Percentiles rank a stretch among this genome's conserved stretches.
Conservation (phyloP, 2,113 vertebrate species). For the Pachyramphus minor region DNA sequence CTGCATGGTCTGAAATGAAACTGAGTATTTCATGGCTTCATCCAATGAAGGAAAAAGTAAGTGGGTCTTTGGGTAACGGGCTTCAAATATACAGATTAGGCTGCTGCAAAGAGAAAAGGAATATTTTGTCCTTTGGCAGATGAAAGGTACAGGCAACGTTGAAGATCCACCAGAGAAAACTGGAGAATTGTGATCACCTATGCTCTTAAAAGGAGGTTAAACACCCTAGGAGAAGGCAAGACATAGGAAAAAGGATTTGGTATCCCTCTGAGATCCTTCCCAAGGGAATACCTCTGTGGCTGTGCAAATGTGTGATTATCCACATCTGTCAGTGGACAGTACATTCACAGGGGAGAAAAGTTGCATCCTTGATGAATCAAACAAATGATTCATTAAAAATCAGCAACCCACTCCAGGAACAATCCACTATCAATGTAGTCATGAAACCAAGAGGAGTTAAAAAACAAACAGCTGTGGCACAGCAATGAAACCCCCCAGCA, state of each 20-base stretch:
- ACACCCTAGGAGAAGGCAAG: neutral
- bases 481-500: neutral
- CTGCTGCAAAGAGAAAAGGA: neutral
- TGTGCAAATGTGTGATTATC: neutral
- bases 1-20: neutral
- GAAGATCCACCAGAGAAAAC: neutral
- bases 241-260: neutral
- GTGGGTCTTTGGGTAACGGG: fast-evolving
- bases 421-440: neutral
- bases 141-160: neutral
- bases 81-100: neutral
- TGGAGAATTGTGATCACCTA: neutral
- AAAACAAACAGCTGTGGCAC: neutral
- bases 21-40: fast-evolving
- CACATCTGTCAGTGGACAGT: neutral
- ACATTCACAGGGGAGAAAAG: neutral
- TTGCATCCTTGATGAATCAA: neutral
- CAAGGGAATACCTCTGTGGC: neutral
- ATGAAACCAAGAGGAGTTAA: neutral
- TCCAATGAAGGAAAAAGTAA: neutral
- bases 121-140: neutral
- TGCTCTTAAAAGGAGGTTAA: neutral
- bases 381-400: neutral
- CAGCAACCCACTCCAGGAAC: neutral
- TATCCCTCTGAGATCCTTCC: neutral